Base-by-base conservation (phyloP, 30 jellyfish, hydroid and myxozoan genomes). In the Hydractinia symbiolongicarpus region DNA sequence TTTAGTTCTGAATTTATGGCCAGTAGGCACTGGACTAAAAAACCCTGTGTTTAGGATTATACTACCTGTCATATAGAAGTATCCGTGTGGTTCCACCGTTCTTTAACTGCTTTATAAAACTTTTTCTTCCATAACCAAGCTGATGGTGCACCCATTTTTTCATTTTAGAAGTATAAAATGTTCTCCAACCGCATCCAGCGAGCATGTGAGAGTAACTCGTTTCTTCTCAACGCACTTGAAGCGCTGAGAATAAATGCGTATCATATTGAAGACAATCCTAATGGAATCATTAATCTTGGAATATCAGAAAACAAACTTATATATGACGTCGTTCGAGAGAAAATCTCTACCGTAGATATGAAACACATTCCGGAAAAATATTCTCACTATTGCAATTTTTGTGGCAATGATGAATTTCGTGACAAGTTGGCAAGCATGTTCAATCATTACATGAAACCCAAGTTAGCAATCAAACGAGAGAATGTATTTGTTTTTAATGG, bases 261-360 rank as follows among this genome's bases (percentile, higher is more conserved):
- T 58, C 61, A 81, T 74, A 52, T 16, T 30, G 78, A 53, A 51
- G 58, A 50, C 14, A 88, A 82, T 58, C 96, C 96, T 4, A 78
- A 55, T 55, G 96, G 96, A 9, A 70, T 82, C 5, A 76, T 88
- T 83, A 83, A 88, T 64, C 64, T 88, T 92, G 96, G 96, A 5
- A 81, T 92, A 14, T 81, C 93, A 73, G 91, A 82, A 67, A 88
- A 82, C 53, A 55, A 68, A 21, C 80, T 88, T 9, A 58, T 82
- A 54, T 14, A 19, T 55, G 96, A 88, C 53, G 17, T 88, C 9
- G 20, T 82, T 21, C 64, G 44, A 44, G 89, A 82, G 53, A 88
- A 78, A 62, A 15, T 81, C 17, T 9, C 72, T 11, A 14, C 66
- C 54, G 60, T 88, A 9, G 58, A 70, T 4, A 64, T 81, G 30